phyloP scores from a whole-genome alignment of 2,797 vertebrate genomes.

The Neosilurus mollespiculum region DNA sequence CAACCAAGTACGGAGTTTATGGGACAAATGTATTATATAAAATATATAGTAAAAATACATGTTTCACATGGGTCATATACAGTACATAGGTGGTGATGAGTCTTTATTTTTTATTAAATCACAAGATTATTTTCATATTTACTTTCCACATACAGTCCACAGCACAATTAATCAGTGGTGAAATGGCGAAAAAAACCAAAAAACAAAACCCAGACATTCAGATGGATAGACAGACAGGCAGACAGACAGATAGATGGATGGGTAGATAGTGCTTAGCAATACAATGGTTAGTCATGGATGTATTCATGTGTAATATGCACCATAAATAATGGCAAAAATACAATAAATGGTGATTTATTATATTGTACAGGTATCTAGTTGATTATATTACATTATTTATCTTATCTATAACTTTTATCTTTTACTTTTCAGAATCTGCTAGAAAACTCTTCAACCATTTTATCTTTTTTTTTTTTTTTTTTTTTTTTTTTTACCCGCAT shows the following conservation, averaged over 20 bases:
- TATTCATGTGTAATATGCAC: neutral
- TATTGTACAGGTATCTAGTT: neutral
- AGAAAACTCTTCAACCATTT: constrained; percentile 41
- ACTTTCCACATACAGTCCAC: too few species aligned
- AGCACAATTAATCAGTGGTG: too few species aligned
- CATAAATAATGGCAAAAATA: neutral
- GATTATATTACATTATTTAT: neutral
- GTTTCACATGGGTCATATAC: too few species aligned
- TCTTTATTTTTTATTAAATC: too few species aligned
- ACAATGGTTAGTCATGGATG: neutral
- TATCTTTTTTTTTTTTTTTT: constrained; percentile 28
- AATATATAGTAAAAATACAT: too few species aligned
- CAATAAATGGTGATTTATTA: neutral
- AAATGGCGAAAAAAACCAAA: too few species aligned
- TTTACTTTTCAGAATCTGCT: constrained; percentile 41
- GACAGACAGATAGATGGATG: neutral
- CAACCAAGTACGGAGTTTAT: too few species aligned
- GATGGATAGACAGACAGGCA: too few species aligned
- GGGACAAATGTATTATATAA: too few species aligned
- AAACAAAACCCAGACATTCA: too few species aligned
- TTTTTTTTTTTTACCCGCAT: constrained; percentile 19
- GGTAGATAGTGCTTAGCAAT: neutral
- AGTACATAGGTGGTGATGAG: too few species aligned
- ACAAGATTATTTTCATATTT: too few species aligned
- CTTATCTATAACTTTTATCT: neutral